Conservation (phyloP, 2,888 invertebrate species). For the Apodemia mormo region DNA sequence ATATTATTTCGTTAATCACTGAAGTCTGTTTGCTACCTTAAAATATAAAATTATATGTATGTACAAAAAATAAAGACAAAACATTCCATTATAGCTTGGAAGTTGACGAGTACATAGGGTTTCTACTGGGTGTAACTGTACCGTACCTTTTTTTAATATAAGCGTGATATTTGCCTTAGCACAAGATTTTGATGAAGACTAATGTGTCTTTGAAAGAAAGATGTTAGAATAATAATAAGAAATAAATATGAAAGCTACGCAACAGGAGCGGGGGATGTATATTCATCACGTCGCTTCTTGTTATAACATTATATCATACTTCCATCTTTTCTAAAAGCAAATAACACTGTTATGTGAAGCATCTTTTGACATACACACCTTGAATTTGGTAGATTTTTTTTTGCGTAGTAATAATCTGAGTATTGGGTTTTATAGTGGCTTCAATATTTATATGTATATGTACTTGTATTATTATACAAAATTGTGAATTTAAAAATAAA, state of each 20-base stretch:
- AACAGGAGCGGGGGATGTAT: neutral
- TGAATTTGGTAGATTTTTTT: neutral
- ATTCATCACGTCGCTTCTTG: neutral
- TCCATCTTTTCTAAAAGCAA: neutral
- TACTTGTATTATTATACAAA: too few relatives aligned
- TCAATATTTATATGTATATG: too few relatives aligned
- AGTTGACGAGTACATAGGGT: too few relatives aligned
- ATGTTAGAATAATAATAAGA: neutral
- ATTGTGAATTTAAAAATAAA: too few relatives aligned
- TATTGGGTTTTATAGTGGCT: too few relatives aligned
- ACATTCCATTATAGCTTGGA: too few relatives aligned
- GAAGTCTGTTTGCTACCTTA: too few relatives aligned
- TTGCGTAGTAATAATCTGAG: neutral
- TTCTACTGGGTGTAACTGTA: too few relatives aligned
- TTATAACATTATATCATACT: neutral
- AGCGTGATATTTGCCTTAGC: neutral
- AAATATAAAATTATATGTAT: too few relatives aligned
- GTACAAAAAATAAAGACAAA: too few relatives aligned
- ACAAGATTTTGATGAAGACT: neutral
- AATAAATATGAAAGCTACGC: neutral
- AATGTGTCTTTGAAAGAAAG: slow-evolving; percentile 5
- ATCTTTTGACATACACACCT: neutral
- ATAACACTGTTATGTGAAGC: neutral
- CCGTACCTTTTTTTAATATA: too few relatives aligned
- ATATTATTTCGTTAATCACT: too few relatives aligned